Base-by-base conservation (phyloP, 2,888 invertebrate genomes). In the Diogma glabrata region DNA sequence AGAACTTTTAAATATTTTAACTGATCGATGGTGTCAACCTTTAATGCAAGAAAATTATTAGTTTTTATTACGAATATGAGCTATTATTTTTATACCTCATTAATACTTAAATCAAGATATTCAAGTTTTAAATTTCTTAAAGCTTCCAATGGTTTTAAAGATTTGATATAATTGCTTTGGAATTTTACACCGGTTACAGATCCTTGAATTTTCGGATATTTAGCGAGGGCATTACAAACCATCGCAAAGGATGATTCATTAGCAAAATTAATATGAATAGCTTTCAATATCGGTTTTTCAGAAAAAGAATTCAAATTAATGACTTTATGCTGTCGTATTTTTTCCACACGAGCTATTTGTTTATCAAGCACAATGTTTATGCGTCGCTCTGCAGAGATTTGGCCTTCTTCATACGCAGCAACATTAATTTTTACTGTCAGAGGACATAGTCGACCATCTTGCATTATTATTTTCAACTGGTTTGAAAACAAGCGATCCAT, bases 361-460 rank as follows among this genome's bases (percentile, higher is more conserved):
- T 10, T 12, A 23, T 20, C 43, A 22, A 43, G 23, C 20, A 22
- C 5, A 20, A 22, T 7, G 7, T 14, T 20, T 22, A 43, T 43
- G 20, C 23, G 20, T 2, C 22, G 23, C 14, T 22, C n/a, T 8
- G 43, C 22, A n/a, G 20, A 20, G 14, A 43, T 43, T 7, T 43
- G 43, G 23, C 14, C 23, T 2, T 20, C 20, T 7, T 43, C 36
- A 24, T 33, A 49, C 26, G 49, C 26, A 19, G 49, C 49, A 17
- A 49, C 49, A 46, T 49, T 45, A 20, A 52, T 33, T 50, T 50
- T 52, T 9, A 52, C 38, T 10, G 30, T 38, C 4, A 52, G 16
- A 20, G 28, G 20, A 2, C 49, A 16, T 10, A 49, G 3, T 14
- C 23, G 16, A 38, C 17, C 33, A 19, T 36, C 46, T 12, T 30